These are phyloP conservation scores for Eonycteris spelaea DNA, from an alignment of 2,113 vertebrate species.

Conservation along the genomic window DNA sequence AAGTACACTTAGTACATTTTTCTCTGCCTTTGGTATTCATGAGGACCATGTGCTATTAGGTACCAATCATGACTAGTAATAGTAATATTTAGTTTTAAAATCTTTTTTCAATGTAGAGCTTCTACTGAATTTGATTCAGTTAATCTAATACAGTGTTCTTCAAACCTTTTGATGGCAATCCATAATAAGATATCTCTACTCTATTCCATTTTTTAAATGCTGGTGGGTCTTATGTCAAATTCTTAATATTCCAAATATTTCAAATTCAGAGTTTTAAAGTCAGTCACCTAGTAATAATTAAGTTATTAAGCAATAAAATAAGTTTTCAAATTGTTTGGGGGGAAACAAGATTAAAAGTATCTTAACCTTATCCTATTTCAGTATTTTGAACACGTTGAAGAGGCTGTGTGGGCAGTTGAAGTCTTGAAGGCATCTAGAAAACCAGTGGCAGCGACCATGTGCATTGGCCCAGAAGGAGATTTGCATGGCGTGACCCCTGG, in stretches of 20 bases:
- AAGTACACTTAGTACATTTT: neutral
- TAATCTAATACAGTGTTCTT: neutral
- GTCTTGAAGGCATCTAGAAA: constrained; percentile 90
- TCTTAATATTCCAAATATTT: neutral
- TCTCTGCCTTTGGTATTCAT: neutral
- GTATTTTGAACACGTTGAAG: constrained; percentile 99
- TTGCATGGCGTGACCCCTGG: constrained; percentile 90
- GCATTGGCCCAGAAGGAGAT: constrained; percentile 96
- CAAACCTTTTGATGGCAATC: neutral
- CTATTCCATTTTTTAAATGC: neutral
- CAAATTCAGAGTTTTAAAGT: neutral
- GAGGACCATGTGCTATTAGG: neutral
- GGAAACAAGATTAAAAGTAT: neutral
- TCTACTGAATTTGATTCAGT: neutral
- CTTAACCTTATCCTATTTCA: constrained; percentile 75
- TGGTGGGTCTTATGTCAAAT: neutral
- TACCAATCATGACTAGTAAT: neutral
- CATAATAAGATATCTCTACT: neutral
- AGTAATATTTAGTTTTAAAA: neutral
- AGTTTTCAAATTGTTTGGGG: neutral
- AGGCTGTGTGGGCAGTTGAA: constrained; percentile 97
- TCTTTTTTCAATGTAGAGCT: neutral
- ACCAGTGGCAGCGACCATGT: constrained; percentile 92
- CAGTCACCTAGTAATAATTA: neutral
- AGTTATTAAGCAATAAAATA: neutral